A percentile compares a stretch with the other conserved stretches of the same genome.
Evolutionary conservation across 1,140 invertebrate genomes (phyloP).

Genomic region (Drosophila santomea): DNA sequence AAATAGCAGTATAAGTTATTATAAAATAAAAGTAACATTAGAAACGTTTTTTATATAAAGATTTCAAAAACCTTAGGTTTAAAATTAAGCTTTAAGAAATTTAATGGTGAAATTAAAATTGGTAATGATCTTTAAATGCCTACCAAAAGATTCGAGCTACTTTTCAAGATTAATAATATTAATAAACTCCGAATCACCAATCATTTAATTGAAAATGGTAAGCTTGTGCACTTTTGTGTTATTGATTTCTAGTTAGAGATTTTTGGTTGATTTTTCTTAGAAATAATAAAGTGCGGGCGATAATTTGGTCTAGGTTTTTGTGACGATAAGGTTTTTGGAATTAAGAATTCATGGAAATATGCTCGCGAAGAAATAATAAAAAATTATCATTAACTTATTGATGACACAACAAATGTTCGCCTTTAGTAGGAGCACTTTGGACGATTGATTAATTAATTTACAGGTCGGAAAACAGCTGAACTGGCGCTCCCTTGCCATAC

Average conservation of each 20-base stretch:
- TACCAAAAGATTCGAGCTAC: no score
- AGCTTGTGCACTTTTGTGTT: not conserved
- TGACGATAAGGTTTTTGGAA: slow-evolving; percentile 26
- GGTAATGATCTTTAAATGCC: no score
- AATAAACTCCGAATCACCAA: not conserved
- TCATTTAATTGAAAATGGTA: not conserved
- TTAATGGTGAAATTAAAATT: no score
- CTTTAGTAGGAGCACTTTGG: not conserved
- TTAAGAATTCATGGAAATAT: not conserved
- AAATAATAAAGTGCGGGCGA: slow-evolving; percentile 1
- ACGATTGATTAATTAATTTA: not conserved
- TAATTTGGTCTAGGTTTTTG: slow-evolving; percentile 3
- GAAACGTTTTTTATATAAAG: no score
- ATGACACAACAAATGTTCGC: not conserved
- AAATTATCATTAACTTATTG: not conserved
- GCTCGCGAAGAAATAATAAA: not conserved
- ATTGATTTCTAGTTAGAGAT: not conserved
- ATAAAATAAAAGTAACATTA: not conserved
- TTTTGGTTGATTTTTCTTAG: slow-evolving; percentile 6
- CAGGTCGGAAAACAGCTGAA: not conserved
- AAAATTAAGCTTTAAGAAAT: no score
- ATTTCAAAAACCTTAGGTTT: no score
- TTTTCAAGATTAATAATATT: no score
- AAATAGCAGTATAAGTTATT: no score
- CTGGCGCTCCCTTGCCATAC: slow-evolving; percentile 23